A percentile compares a stretch with the other conserved stretches of the same genome.
phyloP scores from a whole-genome alignment of 2,888 invertebrate genomes.

The Papilio elwesi region DNA sequence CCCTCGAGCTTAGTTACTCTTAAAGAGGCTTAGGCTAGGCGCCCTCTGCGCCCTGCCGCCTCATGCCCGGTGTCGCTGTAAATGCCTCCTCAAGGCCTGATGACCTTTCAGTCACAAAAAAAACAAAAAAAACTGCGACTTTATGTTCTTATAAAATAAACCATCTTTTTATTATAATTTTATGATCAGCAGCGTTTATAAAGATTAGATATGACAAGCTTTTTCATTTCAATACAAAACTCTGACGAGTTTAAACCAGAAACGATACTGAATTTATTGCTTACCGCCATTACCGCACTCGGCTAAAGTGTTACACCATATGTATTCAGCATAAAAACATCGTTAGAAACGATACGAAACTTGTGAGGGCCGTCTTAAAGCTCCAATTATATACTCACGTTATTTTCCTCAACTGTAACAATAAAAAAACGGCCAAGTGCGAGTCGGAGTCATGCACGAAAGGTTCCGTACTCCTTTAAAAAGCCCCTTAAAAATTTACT shows the following conservation, averaged over 20 bases:
- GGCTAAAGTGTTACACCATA: not conserved
- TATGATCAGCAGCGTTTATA: not conserved
- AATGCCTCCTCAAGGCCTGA: too few species aligned
- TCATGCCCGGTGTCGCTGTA: too few species aligned
- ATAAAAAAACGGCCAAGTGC: too few species aligned
- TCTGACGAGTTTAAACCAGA: constrained; percentile 15
- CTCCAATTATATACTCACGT: not conserved
- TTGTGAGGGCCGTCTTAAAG: not conserved
- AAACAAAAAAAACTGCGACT: too few species aligned
- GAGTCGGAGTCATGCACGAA: too few species aligned
- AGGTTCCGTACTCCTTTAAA: not conserved
- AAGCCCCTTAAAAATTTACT: too few species aligned
- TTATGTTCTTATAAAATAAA: too few species aligned
- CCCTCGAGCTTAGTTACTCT: too few species aligned
- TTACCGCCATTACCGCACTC: constrained; percentile 16
- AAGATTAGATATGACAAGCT: constrained; percentile 4
- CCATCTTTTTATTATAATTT: constrained; percentile 5
- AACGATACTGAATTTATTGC: constrained; percentile 17
- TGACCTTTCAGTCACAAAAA: too few species aligned
- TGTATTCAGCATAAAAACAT: constrained; percentile 24
- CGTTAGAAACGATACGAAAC: constrained; percentile 13
- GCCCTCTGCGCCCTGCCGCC: too few species aligned
- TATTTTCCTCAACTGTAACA: not conserved
- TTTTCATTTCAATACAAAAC: not conserved
- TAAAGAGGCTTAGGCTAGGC: too few species aligned